A percentile compares a stretch with the other conserved stretches of the same genome.
Evolutionary conservation across 2,797 vertebrate species (phyloP).

Genomic region (Rhinichthys osculus): DNA sequence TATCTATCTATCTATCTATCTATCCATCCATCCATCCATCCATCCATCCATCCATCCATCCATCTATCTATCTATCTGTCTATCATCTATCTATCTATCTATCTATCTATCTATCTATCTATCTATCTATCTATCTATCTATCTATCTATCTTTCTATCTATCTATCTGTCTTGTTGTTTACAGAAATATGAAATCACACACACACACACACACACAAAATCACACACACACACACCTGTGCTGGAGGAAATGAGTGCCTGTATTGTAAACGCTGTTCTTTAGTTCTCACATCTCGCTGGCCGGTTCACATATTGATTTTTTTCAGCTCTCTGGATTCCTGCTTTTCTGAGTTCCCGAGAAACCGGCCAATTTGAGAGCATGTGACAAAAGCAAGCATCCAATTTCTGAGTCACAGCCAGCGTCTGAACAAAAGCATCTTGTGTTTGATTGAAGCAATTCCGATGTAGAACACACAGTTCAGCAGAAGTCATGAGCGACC

Average conservation of each 20-base stretch:
- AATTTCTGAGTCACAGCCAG: conserved; percentile 3
- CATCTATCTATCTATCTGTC: too few species aligned
- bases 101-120: too few species aligned
- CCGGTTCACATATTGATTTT: conserved; percentile 31
- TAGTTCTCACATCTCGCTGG: not conserved
- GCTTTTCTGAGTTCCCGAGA: not conserved
- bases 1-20: too few species aligned
- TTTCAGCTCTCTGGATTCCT: not conserved
- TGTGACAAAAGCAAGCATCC: conserved; percentile 21
- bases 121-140: too few species aligned
- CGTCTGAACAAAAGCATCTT: not conserved
- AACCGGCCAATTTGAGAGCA: not conserved
- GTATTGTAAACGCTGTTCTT: not conserved
- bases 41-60: too few species aligned
- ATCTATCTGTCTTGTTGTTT: not conserved
- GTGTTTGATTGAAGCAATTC: conserved; percentile 34
- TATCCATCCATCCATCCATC: too few species aligned
- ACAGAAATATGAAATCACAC: not conserved
- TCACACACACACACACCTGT: conserved; percentile 18
- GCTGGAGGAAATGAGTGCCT: not conserved
- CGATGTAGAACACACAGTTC: conserved; percentile 22
- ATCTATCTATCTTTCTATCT: too few species aligned
- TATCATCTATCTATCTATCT: too few species aligned
- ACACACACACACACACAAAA: not conserved
- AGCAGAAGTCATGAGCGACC: not conserved